A percentile compares a stretch with the other conserved stretches of the same genome.
These are phyloP conservation scores for Bruchidius siliquastri DNA, from an alignment of 2,888 invertebrate species.

Conservation along the genomic window DNA sequence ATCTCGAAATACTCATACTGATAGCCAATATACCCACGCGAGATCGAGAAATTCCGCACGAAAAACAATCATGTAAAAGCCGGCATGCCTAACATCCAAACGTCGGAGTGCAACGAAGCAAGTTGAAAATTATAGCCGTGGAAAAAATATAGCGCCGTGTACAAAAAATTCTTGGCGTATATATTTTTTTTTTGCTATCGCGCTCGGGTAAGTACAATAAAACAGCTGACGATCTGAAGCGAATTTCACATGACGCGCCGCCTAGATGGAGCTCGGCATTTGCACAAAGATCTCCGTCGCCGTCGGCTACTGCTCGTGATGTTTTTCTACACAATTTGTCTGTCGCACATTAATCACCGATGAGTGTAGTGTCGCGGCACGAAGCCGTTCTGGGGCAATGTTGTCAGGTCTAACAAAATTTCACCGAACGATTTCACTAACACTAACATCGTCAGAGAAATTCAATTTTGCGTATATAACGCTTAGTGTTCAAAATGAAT, in stretches of 20 bases:
- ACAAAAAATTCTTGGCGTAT: background rate
- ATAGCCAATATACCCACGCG: too few species aligned
- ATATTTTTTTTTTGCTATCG: background rate
- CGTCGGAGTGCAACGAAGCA: background rate
- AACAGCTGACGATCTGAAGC: background rate
- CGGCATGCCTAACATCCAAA: background rate
- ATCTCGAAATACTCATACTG: too few species aligned
- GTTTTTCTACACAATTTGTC: conserved; percentile 38
- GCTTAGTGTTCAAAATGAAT: too few species aligned
- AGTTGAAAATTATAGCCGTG: background rate
- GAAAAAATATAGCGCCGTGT: background rate
- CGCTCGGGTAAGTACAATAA: background rate
- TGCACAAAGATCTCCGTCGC: background rate
- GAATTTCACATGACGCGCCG: background rate
- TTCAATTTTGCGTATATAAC: too few species aligned
- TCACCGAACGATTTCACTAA: too few species aligned
- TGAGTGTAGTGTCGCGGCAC: background rate
- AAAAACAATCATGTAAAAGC: background rate
- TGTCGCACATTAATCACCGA: conserved; percentile 41
- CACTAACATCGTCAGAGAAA: too few species aligned
- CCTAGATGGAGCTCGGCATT: background rate
- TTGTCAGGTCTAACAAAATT: too few species aligned
- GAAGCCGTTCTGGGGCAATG: background rate
- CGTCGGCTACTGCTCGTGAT: conserved; percentile 10
- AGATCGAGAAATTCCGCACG: background rate